Evolutionary conservation across 1,140 invertebrate genomes (phyloP).

Genomic region (Drosophila lini): DNA sequence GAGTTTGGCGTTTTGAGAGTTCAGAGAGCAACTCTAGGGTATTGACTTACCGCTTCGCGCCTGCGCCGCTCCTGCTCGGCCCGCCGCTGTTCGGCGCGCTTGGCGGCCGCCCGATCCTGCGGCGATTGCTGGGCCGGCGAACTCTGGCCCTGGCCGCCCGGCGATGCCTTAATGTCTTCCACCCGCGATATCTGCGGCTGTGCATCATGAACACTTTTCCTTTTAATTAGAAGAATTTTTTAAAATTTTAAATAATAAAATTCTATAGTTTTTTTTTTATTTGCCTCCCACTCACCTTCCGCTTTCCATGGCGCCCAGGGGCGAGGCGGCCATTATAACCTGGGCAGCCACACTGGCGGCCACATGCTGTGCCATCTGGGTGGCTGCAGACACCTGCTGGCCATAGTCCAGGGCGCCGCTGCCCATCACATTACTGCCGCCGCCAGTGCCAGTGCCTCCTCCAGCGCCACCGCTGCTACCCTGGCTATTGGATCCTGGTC

Average conservation of each 20-base stretch:
- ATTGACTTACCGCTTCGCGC: conserved; percentile 93
- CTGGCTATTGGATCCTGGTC: conserved; percentile 38
- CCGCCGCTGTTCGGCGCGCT: conserved; percentile 91
- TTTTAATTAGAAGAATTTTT: conserved; percentile 63
- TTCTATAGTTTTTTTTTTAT: neutral
- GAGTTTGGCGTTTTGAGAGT: neutral
- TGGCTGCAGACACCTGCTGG: conserved; percentile 46
- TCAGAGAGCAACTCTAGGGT: too few relatives aligned
- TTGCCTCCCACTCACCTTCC: conserved; percentile 45
- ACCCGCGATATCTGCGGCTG: conserved; percentile 82
- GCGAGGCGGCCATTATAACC: conserved; percentile 64
- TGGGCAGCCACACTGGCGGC: conserved; percentile 71
- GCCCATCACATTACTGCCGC: conserved; percentile 25
- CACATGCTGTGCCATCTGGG: conserved; percentile 50
- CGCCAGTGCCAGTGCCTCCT: conserved; percentile 15
- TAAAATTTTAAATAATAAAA: neutral
- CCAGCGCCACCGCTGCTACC: conserved; percentile 34
- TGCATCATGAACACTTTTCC: conserved; percentile 85
- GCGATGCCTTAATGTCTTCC: conserved; percentile 86
- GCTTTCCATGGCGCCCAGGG: conserved; percentile 78
- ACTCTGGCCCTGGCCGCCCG: conserved; percentile 78
- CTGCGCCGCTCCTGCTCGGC: conserved; percentile 95
- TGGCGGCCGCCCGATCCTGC: conserved; percentile 89
- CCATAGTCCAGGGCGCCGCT: conserved; percentile 38
- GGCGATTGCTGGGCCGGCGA: conserved; percentile 87